phyloP scores from a whole-genome alignment of 2,888 invertebrate species.

The Syrista parreyssii region DNA sequence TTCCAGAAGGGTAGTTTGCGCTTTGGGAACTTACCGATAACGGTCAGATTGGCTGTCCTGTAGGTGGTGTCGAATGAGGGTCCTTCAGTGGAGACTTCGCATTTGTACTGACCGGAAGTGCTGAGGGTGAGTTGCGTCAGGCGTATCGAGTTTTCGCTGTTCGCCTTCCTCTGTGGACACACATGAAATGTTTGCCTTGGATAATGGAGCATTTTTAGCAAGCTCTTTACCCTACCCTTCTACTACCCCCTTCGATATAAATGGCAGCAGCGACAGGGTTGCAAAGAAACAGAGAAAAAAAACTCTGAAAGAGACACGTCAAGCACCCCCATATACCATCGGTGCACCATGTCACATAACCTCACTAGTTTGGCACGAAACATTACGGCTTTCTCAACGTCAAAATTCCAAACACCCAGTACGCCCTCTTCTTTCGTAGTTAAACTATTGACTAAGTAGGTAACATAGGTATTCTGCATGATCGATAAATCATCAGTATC shows the following conservation, averaged over 20 bases:
- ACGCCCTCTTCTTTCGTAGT: not conserved
- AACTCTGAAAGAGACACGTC: not conserved
- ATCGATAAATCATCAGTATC: not conserved
- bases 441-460: not conserved
- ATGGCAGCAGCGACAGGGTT: not conserved
- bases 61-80: constrained; percentile 51
- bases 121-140: constrained; percentile 42
- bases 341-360: not conserved
- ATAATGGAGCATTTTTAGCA: constrained; percentile 33
- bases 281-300: not conserved
- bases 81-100: constrained; percentile 55
- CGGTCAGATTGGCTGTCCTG: constrained; percentile 46
- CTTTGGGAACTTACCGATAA: constrained; percentile 47
- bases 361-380: not conserved
- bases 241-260: not conserved
- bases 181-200: constrained; percentile 39
- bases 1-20: not conserved
- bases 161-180: constrained; percentile 38
- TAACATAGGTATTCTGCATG: not conserved
- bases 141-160: constrained; percentile 45
- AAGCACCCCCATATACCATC: not conserved
- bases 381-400: not conserved
- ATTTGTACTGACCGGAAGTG: constrained; percentile 56
- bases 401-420: not conserved
- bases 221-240: constrained; percentile 3